Base-by-base conservation (phyloP, 2,113 vertebrate species). In the Erpornis zantholeuca region DNA sequence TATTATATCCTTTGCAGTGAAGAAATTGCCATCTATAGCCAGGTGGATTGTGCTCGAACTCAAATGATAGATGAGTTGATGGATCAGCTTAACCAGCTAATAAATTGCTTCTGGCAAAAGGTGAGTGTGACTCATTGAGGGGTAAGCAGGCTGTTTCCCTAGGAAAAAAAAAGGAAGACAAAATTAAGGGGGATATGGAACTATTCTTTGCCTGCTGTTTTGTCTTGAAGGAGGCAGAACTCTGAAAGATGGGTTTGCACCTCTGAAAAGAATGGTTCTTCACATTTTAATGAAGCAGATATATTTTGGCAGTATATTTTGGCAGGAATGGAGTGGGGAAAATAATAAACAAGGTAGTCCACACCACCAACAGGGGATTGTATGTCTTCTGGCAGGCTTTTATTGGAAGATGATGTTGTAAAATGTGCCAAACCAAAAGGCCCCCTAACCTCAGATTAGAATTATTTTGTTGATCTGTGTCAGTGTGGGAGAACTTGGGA, bases 31-130 rank as follows among this genome's bases (percentile, higher is more conserved):
- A 96, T 97, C 90, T 87, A 97, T 80, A 79, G 88, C 42, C 44
- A 59, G 33, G 98, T 98, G 22, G 93, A 61, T 68, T 14, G 64
- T 20, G 97, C 98, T 73, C 97, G 97, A 79, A 97, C 97, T 96
- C 85, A 98, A n/a, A 92, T 99, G 93, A 94, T 98, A 73, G 97
- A 98, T 82, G 75, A 96, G 85, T 98, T 99, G 98, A 97, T 98
- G 82, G 95, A 96, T 18, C 95, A 92, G 21, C 97, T 99, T 96
- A 97, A 72, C 20, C 75, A 92, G 12, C 95, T 98, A 88, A 96
- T 99, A 69, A 93, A 63, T 65, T 96, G 96, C 40, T 95, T 97
- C 47, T 93, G 98, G 57, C 83, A 94, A 92, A 95, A 97, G 95
- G 99, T 99, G 83, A 89, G 97, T 76, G 33, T 90, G 66, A 49